Base-by-base conservation (phyloP, 1,140 invertebrate species). In the Pomacea maculata region DNA sequence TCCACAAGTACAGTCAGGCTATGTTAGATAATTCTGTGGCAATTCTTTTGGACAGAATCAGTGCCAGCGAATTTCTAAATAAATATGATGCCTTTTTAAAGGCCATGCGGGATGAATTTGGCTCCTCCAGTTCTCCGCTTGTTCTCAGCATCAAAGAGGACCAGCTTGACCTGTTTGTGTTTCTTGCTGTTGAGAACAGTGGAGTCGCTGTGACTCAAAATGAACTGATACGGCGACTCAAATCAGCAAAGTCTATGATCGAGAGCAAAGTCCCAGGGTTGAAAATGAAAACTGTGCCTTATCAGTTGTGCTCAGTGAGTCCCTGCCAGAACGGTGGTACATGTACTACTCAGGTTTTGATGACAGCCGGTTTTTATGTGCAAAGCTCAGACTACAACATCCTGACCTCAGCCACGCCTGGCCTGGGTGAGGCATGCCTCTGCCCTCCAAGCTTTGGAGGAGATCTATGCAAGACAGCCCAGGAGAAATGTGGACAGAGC, bases 331-430 rank as follows among this genome's bases (percentile, higher is more conserved):
- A 87, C 74, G 80, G 80, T 14, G 88, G 88, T 19, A 80, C 81
- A 25, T 90, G 89, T 96, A 54, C 93, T 96, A 91, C 96, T 95
- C 72, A 83, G 25, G 78, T 88, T 14, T 78, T 72, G 25, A 81
- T 86, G 25, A 54, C 67, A 8, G 92, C 2, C 19, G 96, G 96
- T 19, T 93, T 95, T 54, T 97, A 96, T 87, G 94, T 97, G 17
- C 88, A 87, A 71, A 63, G 95, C 94, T 88, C 92, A 95, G 17
- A 96, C 95, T 89, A 95, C 95, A 34, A 95, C 95, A 96, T 96
- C 14, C 95, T 97, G 5, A 96, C 97, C 84, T 99, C 98, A 90
- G 98, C 97, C 0, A 97, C 98, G 91, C 92, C 99, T 79, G 93
- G 98, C 6, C 95, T 96, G 77, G 97, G 98, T 63, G 97, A 97